Base-by-base conservation (phyloP, 2,888 invertebrate genomes). In the Apodemia duryi region DNA sequence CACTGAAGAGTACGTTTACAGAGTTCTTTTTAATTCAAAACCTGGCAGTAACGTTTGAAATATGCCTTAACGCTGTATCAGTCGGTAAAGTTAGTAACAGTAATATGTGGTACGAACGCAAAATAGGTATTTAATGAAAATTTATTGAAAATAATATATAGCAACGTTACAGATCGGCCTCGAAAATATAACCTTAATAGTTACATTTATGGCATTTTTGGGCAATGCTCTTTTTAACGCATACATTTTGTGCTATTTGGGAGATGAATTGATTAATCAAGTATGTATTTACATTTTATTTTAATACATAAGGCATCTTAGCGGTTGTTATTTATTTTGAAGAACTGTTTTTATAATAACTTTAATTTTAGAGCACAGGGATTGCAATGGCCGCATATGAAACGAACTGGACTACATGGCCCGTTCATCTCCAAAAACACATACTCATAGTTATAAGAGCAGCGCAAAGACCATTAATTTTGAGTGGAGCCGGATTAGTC, bases 11-110 rank as follows among this genome's bases (percentile, higher is more conserved):
- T n/a, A 76, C 81, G 51, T 88, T 87, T 67, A 80, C 83, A 64
- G 84, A 85, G 68, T 89, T 85, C 72, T 89, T 90, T 67, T 70
- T 90, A 21, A 72, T 89, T 4, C 90, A 90, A 72, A 88, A 88
- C 67, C 68, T 88, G 62, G 86, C 85, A 2, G 76, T 90, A 0
- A 86, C 86, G 2, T 70, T 84, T 35, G 89, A 89, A 67, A 66
- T 89, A 52, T 89, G 90, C 71, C 72, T 90, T 6, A 88, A 85
- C 63, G 88, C 88, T 1, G 72, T 89, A 29, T 83, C 89, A 81
- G 74, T 86, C 0, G 80, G 85, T 1, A 70, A 80, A 69, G 90
- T 89, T 74, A 78, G 85, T 76, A 66, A 28, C 21, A 51, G 63
- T 29, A 28, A 62, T 21, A 21, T 28, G 3, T 62, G n/a, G 21